A percentile compares a stretch with the other conserved stretches of the same genome.
Evolutionary conservation across 2,797 vertebrate species (phyloP).

Genomic region (Heliangelus exortis): DNA sequence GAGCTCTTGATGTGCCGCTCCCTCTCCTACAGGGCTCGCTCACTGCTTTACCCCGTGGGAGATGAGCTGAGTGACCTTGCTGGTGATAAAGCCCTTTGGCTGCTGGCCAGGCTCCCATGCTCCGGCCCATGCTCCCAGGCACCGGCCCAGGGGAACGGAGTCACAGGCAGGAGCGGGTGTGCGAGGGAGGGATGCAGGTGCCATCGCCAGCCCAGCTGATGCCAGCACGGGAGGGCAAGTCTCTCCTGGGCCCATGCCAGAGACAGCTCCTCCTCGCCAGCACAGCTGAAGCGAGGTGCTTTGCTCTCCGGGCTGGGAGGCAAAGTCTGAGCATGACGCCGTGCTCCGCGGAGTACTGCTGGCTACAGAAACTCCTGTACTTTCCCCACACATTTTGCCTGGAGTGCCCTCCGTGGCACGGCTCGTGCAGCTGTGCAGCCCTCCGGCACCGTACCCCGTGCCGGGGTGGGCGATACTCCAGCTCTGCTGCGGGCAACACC

Average conservation of each 20-base stretch:
- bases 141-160: neutral
- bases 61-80: conserved; percentile 19
- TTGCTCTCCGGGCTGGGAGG: neutral
- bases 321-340: neutral
- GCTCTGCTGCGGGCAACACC: fast-evolving
- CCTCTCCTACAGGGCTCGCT: neutral
- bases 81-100: conserved; percentile 35
- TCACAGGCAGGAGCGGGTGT: fast-evolving
- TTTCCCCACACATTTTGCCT: neutral
- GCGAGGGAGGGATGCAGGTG: conserved; percentile 5
- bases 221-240: conserved; percentile 2
- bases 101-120: conserved; percentile 31
- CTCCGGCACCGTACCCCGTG: fast-evolving
- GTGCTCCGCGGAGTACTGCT: fast-evolving
- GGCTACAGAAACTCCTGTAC: conserved; percentile 43
- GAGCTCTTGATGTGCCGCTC: neutral
- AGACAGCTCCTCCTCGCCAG: neutral
- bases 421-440: neutral
- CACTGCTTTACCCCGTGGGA: neutral
- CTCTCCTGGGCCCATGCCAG: neutral
- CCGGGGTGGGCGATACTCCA: fast-evolving
- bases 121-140: no score
- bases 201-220: neutral
- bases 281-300: neutral
- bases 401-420: neutral